Conservation (phyloP, 2,888 invertebrate genomes). For the Tubulanus polymorphus region DNA sequence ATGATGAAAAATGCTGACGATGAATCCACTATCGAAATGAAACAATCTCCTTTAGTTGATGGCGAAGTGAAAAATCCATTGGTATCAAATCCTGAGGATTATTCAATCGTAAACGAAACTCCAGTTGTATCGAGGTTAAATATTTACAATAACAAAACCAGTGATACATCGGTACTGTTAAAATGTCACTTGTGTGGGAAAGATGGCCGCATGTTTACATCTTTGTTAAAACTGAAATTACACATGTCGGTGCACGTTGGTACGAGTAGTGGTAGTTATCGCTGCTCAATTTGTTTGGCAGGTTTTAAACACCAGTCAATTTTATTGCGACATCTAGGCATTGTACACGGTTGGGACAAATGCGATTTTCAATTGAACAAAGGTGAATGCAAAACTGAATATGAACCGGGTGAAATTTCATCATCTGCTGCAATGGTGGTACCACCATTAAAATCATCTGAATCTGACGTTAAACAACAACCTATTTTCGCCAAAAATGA, state of each 20-base stretch:
- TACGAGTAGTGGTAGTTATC: conserved; percentile 32
- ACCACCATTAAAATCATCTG: neutral
- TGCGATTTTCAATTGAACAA: neutral
- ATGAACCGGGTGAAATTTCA: no score
- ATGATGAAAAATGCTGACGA: no score
- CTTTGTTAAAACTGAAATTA: conserved; percentile 38
- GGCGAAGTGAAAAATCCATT: no score
- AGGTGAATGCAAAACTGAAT: no score
- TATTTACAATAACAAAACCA: conserved; percentile 36
- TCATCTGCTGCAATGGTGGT: neutral
- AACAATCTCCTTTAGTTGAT: no score
- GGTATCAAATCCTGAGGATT: neutral
- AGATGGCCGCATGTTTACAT: conserved; percentile 27
- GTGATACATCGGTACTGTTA: conserved; percentile 40
- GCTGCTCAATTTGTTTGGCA: conserved; percentile 42
- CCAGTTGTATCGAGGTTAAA: conserved; percentile 44
- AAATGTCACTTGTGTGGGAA: conserved; percentile 50
- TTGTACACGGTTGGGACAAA: conserved; percentile 7
- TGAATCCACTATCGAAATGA: no score
- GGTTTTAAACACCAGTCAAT: conserved; percentile 40
- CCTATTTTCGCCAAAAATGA: neutral
- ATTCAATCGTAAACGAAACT: conserved; percentile 28
- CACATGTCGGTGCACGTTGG: conserved; percentile 49
- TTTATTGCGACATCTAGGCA: conserved; percentile 34
- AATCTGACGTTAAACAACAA: neutral